Conservation (phyloP, 1,140 invertebrate genomes). For the Listronotus oregonensis region DNA sequence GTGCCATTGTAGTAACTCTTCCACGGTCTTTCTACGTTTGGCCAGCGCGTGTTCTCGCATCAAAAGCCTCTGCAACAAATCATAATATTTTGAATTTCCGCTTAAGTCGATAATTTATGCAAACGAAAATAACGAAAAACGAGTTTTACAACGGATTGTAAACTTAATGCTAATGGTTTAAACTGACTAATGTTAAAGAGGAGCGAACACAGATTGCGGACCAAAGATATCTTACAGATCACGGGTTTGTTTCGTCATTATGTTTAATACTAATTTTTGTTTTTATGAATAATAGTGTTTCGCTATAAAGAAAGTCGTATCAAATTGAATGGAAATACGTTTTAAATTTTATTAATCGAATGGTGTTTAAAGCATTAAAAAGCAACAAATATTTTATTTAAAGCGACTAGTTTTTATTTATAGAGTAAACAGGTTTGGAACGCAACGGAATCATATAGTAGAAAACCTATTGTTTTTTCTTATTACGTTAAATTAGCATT, state of each 20-base stretch:
- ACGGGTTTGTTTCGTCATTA: constrained; percentile 22
- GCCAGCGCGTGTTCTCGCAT: constrained; percentile 52
- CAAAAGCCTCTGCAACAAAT: constrained; percentile 49
- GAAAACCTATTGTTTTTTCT: no score
- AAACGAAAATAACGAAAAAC: constrained; percentile 7
- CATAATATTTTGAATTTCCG: neutral
- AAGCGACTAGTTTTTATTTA: no score
- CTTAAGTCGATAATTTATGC: neutral
- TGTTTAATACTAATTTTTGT: no score
- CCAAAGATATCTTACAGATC: constrained; percentile 52
- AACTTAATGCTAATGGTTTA: constrained; percentile 34
- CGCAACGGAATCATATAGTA: no score
- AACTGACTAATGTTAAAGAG: constrained; percentile 50
- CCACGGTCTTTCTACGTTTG: constrained; percentile 50
- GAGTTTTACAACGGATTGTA: constrained; percentile 35
- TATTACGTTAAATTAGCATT: no score
- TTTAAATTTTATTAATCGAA: no score
- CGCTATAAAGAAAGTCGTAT: no score
- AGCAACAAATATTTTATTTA: no score
- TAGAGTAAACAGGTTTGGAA: no score
- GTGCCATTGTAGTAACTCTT: constrained; percentile 55
- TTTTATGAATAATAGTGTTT: no score
- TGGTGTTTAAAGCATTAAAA: no score
- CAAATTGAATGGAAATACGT: no score
- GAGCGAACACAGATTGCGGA: constrained; percentile 48